These are phyloP conservation scores for Panurus biarmicus DNA, from an alignment of 2,113 vertebrate genomes.

Conservation along the genomic window DNA sequence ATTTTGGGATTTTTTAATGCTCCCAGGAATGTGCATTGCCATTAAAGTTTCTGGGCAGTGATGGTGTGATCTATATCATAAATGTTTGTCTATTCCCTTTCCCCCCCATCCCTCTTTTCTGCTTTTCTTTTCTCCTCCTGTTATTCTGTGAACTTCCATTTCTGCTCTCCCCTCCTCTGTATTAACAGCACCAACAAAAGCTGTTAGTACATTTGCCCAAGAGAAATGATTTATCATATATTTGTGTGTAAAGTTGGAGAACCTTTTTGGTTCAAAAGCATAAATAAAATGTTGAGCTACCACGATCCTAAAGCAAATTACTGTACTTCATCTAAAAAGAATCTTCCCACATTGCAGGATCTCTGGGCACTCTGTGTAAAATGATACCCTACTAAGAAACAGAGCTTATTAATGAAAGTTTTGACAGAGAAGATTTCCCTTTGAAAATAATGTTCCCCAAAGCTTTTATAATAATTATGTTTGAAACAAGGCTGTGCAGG, in stretches of 20 bases:
- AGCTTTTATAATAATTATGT: conserved; percentile 52
- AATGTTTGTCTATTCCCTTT: not conserved
- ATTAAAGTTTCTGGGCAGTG: not conserved
- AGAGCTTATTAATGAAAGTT: conserved; percentile 44
- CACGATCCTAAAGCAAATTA: not conserved
- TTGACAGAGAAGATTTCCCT: conserved; percentile 65
- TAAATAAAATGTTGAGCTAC: not conserved
- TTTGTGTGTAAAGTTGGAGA: not conserved
- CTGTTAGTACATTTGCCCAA: not conserved
- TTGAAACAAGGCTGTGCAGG: conserved; percentile 32
- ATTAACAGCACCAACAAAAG: not conserved
- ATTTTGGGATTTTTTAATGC: not conserved
- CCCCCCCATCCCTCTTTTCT: not conserved
- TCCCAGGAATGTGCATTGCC: not conserved
- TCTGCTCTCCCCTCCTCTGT: not conserved
- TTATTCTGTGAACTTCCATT: not conserved
- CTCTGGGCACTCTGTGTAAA: conserved; percentile 19
- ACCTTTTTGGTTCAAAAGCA: not conserved
- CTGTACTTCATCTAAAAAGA: conserved; percentile 6
- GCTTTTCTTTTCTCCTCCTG: not conserved
- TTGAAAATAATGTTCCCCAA: conserved; percentile 41
- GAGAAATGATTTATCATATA: not conserved
- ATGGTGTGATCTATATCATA: not conserved
- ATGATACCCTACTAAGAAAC: not conserved
- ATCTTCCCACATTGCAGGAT: conserved; percentile 15